Base-by-base conservation (phyloP, 2,888 invertebrate genomes). In the Stenodera caucasica region DNA sequence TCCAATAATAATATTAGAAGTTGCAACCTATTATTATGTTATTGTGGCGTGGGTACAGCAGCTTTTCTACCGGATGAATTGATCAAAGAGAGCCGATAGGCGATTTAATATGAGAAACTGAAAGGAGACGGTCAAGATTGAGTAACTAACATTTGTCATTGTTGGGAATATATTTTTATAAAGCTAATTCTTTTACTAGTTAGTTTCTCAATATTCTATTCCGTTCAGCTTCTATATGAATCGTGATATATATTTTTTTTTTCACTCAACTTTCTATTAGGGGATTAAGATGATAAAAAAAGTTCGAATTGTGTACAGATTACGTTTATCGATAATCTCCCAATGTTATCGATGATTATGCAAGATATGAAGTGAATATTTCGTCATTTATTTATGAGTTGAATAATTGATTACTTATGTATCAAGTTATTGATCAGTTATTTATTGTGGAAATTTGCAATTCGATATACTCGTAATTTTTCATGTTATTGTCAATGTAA, bases 21-120 rank as follows among this genome's bases (percentile, higher is more conserved):
- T 45, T 23, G n/a, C 12, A 45, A 23, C 23, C 45, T 45, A 45
- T 45, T 45, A 45, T 45, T 45, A 45, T 45, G 45, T 45, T 23
- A 45, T 23, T 45, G 23, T 45, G 21, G 45, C 21, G 45, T 45
- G 45, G 45, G 45, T 23, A 23, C 45, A 45, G 21, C 45, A 45
- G 21, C 45, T 23, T 23, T 45, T n/a, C 45, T 23, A 45, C 12
- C 21, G 5, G 45, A 45, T 21, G 45, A 45, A 23, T 45, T 45
- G 45, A 45, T 45, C 23, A 45, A 45, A 45, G 45, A 21, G 12
- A 23, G 23, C 45, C 45, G 45, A 12, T 45, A 45, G 45, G n/a
- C 45, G 45, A 45, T 23, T 12, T 23, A 40, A 45, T 45, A 45
- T 12, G 6, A 45, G 12, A 21, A 45, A 45, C 6, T 45, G 21